Evolutionary conservation across 2,888 invertebrate genomes (phyloP).

Genomic region (Diplazon laetatorius): DNA sequence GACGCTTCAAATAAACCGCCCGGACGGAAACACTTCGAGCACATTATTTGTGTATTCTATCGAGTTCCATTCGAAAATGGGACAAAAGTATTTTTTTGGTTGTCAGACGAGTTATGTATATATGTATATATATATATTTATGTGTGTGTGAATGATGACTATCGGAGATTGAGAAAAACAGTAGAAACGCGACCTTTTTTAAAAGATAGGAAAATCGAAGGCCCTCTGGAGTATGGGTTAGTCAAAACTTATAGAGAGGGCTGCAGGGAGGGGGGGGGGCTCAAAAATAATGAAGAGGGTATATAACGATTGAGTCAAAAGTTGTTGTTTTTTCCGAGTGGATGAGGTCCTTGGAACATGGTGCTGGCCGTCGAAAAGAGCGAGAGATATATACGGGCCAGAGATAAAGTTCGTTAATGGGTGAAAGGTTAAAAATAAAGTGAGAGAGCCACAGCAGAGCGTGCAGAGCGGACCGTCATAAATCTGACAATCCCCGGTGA

Average conservation of each 20-base stretch:
- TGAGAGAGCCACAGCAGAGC: conserved; percentile 65
- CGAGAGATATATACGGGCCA: conserved; percentile 73
- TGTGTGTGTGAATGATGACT: conserved; percentile 31
- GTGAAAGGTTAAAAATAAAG: conserved; percentile 81
- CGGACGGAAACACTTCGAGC: neutral
- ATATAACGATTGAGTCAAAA: conserved; percentile 45
- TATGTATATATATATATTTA: conserved; percentile 36
- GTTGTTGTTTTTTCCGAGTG: conserved; percentile 47
- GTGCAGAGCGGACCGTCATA: conserved; percentile 78
- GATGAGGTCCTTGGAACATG: conserved; percentile 60
- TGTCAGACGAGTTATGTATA: conserved; percentile 6
- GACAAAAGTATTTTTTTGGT: conserved; percentile 41
- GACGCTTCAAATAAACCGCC: neutral
- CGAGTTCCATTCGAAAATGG: conserved; percentile 38
- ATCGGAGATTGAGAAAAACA: conserved; percentile 23
- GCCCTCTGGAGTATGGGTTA: neutral
- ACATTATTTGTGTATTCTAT: neutral
- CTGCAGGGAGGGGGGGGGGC: conserved; percentile 22
- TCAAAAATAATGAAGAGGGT: conserved; percentile 57
- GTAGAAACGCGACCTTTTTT: conserved; percentile 2
- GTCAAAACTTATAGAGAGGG: conserved; percentile 23
- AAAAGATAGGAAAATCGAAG: conserved; percentile 51
- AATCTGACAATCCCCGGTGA: conserved; percentile 78
- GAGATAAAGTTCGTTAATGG: conserved; percentile 82
- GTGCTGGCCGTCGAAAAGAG: conserved; percentile 54